A percentile compares a stretch with the other conserved stretches of the same genome.
Conservation (phyloP, 2,113 vertebrate genomes). For the Rutilus rutilus region DNA sequence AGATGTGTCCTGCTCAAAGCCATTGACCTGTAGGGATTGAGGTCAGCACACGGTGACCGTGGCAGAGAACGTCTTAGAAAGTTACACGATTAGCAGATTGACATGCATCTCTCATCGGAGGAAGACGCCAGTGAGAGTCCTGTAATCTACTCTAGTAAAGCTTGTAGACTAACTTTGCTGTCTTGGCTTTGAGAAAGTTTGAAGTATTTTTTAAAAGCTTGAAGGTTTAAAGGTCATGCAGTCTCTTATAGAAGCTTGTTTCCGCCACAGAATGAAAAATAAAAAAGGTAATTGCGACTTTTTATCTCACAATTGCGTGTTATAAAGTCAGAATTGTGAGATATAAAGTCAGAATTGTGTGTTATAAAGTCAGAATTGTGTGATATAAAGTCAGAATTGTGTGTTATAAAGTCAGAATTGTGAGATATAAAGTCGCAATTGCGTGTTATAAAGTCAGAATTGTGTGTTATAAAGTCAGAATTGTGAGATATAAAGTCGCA, state of each 20-base stretch:
- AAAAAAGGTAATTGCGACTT: no score
- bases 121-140: background rate
- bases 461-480: no score
- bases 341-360: no score
- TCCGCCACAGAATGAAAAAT: no score
- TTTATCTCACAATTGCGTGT: no score
- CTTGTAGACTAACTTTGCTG: background rate
- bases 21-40: conserved; percentile 42
- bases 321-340: no score
- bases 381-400: no score
- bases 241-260: background rate
- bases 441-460: no score
- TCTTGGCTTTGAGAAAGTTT: background rate
- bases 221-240: background rate
- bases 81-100: conserved; percentile 43
- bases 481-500: no score
- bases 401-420: no score
- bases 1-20: conserved; percentile 25
- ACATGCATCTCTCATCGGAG: conserved; percentile 39
- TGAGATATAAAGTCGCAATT: no score
- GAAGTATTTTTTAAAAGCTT: background rate
- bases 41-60: conserved; percentile 32
- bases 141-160: background rate
- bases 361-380: no score
- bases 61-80: conserved; percentile 41